Base-by-base conservation (phyloP, 2,113 vertebrate genomes). In the Sinocyclocheilus grahami region DNA sequence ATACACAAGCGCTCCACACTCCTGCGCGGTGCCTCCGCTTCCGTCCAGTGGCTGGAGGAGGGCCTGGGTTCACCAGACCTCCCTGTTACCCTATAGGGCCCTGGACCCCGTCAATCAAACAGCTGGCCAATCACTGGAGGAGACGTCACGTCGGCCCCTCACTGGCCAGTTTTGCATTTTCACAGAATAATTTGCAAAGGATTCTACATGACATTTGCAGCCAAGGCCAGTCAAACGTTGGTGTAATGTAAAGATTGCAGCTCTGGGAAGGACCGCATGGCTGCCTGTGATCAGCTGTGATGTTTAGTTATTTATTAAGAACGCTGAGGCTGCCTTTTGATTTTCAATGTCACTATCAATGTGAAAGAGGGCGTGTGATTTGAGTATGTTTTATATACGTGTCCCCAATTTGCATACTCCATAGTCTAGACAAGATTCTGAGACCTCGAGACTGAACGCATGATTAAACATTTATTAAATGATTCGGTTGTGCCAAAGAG, bases 31-130 rank as follows among this genome's bases (percentile, higher is more conserved):
- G 83, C 94, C 0, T 48, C 95, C 0, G 94, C 96, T 0, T 96
- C 94, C 14, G 91, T 88, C 30, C 95, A 96, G 33, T 96, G 24
- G 96, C 91, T 93, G 94, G 97, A 92, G 91, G 93, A 92, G 39
- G 94, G 95, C 37, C 92, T 94, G 27, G 90, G 81, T 71, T 90
- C 94, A 0, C 87, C 93, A 16, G 86, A 92, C 14, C 79, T 95
- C 69, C 90, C 92, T 0, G 89, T 96, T 86, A 92, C 83, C 71
- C 93, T 95, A 81, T 95, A 89, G 72, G 74, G 12, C 42, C 11
- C 11, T 65, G 51, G 74, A 84, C 18, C 86, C 67, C 51, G 77
- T 58, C 78, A 71, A 14, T 78, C 60, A 46, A 53, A 48, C 60
- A 24, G 30, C 86, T 37, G 80, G 55, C 42, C 48, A 81, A 53